Evolutionary conservation across 2,888 invertebrate species (phyloP).

Genomic region (Ennomos fuscantarius): DNA sequence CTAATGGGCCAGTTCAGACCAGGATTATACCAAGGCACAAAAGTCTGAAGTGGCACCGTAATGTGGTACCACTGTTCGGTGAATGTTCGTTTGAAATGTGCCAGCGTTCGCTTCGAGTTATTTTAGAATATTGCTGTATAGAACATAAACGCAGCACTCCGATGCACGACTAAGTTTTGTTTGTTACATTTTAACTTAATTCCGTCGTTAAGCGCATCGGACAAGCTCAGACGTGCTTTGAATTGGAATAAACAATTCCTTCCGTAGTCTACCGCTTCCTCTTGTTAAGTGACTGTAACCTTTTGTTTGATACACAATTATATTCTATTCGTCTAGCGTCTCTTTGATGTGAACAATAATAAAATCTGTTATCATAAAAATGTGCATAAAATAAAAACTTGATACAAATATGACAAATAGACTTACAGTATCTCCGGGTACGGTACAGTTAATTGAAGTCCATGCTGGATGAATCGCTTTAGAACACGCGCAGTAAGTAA

Average conservation of each 20-base stretch:
- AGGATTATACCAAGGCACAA: too few relatives aligned
- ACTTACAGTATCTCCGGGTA: slow-evolving; percentile 84
- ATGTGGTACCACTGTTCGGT: too few relatives aligned
- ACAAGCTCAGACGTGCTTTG: slow-evolving; percentile 47
- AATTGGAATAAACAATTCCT: slow-evolving; percentile 49
- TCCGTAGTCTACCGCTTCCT: slow-evolving; percentile 49
- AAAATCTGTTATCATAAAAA: slow-evolving; percentile 5
- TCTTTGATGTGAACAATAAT: slow-evolving; percentile 5
- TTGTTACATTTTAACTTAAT: slow-evolving; percentile 42
- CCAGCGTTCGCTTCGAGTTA: slow-evolving; percentile 39
- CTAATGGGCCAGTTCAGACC: too few relatives aligned
- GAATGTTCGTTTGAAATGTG: slow-evolving; percentile 35
- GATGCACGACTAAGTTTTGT: slow-evolving; percentile 30
- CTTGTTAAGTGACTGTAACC: slow-evolving; percentile 34
- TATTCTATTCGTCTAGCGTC: slow-evolving; percentile 29
- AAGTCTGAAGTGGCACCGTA: too few relatives aligned
- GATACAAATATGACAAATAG: slow-evolving; percentile 1
- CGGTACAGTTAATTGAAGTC: slow-evolving; percentile 87
- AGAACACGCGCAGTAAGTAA: slow-evolving; percentile 85
- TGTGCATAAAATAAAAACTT: slow-evolving; percentile 15
- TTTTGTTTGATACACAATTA: slow-evolving; percentile 43
- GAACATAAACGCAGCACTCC: slow-evolving; percentile 37
- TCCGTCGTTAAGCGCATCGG: slow-evolving; percentile 35
- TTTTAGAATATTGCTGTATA: slow-evolving; percentile 43
- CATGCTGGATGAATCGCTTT: slow-evolving; percentile 83